A percentile compares a stretch with the other conserved stretches of the same genome.
Conservation (phyloP, 2,888 invertebrate genomes). For the Philaethria dido region DNA sequence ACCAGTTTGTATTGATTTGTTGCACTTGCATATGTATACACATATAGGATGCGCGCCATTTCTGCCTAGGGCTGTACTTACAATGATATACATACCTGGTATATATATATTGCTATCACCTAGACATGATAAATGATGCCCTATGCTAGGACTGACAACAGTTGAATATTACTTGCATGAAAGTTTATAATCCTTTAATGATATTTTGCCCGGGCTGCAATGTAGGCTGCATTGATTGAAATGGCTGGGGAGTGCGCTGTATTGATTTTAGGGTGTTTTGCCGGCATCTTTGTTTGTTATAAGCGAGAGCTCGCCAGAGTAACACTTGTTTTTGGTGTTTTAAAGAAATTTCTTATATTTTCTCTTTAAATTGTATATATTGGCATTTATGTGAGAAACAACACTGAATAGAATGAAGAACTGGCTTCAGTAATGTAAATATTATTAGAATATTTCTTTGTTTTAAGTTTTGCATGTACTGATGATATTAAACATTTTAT, state of each 20-base stretch:
- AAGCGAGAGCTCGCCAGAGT: not conserved
- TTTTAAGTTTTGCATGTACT: conserved; percentile 8
- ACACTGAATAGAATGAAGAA: not conserved
- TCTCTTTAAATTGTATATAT: not conserved
- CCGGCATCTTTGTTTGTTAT: conserved; percentile 25
- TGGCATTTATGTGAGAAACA: not conserved
- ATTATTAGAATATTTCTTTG: not conserved
- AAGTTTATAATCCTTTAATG: conserved; percentile 29
- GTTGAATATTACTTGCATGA: conserved; percentile 30
- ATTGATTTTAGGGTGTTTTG: conserved; percentile 33
- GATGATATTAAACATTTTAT: not conserved
- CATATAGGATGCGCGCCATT: conserved; percentile 44
- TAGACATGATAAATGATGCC: conserved; percentile 27
- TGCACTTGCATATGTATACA: conserved; percentile 25
- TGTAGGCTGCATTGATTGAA: conserved; percentile 40
- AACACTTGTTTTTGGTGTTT: not conserved
- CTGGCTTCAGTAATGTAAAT: conserved; percentile 9
- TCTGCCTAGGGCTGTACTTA: conserved; percentile 21
- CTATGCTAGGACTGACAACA: conserved; percentile 26
- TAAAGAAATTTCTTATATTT: not conserved
- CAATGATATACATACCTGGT: conserved; percentile 9
- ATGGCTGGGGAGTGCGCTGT: conserved; percentile 27
- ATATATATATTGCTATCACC: conserved; percentile 10
- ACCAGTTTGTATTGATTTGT: conserved; percentile 27
- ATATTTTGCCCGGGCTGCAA: conserved; percentile 37